phyloP scores from a whole-genome alignment of 1,140 invertebrate species.

The Platyura marginata region DNA sequence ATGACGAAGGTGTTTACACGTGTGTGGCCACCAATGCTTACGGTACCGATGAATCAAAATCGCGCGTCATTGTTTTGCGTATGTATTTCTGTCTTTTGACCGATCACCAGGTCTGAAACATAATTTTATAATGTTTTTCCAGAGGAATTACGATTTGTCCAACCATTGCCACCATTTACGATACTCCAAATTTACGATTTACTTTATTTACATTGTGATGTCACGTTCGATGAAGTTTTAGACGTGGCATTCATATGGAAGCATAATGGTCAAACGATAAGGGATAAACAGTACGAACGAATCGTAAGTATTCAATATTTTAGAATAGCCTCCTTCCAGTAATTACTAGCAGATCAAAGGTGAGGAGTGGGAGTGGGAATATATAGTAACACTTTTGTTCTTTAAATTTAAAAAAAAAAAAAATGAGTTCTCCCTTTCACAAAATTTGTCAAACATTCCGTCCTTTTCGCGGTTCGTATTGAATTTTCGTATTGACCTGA shows the following conservation, averaged over 20 bases:
- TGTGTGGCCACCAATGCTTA: slow-evolving; percentile 74
- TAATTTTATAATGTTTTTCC: background rate
- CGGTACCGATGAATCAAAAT: slow-evolving; percentile 60
- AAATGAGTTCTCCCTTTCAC: too few species aligned
- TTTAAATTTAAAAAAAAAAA: too few species aligned
- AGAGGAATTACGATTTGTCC: slow-evolving; percentile 50
- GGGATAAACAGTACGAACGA: slow-evolving; percentile 35
- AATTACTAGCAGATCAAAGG: too few species aligned
- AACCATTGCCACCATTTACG: slow-evolving; percentile 42
- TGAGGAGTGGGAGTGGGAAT: too few species aligned
- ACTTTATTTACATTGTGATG: slow-evolving; percentile 60
- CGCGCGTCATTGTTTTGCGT: slow-evolving; percentile 71
- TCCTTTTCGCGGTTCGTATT: background rate
- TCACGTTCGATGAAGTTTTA: slow-evolving; percentile 57
- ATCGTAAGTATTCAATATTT: slow-evolving; percentile 19
- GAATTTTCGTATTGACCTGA: too few species aligned
- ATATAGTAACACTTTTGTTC: too few species aligned
- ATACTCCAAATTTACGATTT: slow-evolving; percentile 46
- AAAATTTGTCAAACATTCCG: too few species aligned
- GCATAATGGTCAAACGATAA: slow-evolving; percentile 65
- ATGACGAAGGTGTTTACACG: slow-evolving; percentile 76
- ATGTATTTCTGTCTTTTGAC: slow-evolving; percentile 18
- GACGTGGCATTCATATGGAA: slow-evolving; percentile 83
- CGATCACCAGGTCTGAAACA: background rate
- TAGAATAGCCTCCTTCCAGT: background rate